These are phyloP conservation scores for Holothuria scabra DNA, from an alignment of 53 echinoderm and acorn worm genomes.

Conservation along the genomic window DNA sequence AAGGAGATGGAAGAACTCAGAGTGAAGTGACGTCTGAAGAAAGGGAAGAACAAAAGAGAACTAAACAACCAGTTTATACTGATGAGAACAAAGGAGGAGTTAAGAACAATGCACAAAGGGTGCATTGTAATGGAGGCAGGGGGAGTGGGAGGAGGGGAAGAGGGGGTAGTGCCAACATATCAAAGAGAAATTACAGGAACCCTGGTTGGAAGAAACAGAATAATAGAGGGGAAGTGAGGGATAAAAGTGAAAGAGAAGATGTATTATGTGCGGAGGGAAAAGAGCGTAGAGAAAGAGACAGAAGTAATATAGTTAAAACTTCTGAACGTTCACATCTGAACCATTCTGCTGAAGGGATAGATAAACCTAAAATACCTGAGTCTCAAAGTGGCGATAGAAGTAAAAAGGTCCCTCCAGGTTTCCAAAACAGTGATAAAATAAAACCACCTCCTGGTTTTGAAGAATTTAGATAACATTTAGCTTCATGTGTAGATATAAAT, in stretches of 20 bases:
- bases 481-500: background rate
- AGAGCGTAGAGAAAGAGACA: too few relatives aligned
- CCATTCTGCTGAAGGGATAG: too few relatives aligned
- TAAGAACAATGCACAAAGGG: too few relatives aligned
- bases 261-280: too few relatives aligned
- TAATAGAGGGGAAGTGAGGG: background rate
- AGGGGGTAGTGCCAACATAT: background rate
- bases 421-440: slow-evolving; percentile 7
- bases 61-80: background rate
- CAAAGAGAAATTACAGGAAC: background rate
- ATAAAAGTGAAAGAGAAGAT: too few relatives aligned
- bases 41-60: background rate
- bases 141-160: too few relatives aligned
- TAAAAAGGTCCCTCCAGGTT: slow-evolving; percentile 58
- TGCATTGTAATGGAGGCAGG: too few relatives aligned
- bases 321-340: too few relatives aligned
- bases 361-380: too few relatives aligned
- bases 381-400: too few relatives aligned
- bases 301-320: too few relatives aligned
- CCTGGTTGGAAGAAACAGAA: background rate
- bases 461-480: slow-evolving; percentile 54
- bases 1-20: background rate
- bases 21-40: background rate
- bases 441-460: slow-evolving; percentile 82
- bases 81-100: background rate